Conservation (phyloP, 2,888 invertebrate species). For the Callyntrura sp. region DNA sequence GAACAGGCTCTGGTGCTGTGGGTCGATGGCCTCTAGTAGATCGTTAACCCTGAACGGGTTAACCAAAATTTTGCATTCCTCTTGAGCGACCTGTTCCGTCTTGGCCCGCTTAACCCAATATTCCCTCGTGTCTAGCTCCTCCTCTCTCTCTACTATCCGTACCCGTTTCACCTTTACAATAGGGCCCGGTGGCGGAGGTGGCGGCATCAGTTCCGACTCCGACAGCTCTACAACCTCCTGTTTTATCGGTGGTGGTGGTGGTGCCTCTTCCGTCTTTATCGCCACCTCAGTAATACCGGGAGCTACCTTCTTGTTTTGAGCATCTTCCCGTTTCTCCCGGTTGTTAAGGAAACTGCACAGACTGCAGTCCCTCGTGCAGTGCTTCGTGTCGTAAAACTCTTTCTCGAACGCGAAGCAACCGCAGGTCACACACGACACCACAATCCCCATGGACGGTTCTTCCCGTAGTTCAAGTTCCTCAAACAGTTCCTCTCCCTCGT, state of each 20-base stretch:
- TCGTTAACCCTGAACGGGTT: constrained; percentile 89
- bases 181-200: too few species aligned
- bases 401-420: constrained; percentile 93
- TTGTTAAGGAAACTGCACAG: too few species aligned
- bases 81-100: too few species aligned
- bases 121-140: neutral
- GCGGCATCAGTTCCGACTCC: too few species aligned
- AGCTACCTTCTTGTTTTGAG: constrained; percentile 7
- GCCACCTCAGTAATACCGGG: neutral
- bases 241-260: too few species aligned
- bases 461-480: too few species aligned
- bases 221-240: too few species aligned
- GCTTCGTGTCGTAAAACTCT: constrained; percentile 93
- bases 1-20: constrained; percentile 94
- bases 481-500: too few species aligned
- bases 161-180: too few species aligned
- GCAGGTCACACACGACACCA: constrained; percentile 93
- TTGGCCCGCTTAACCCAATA: too few species aligned
- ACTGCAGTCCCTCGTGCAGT: constrained; percentile 84
- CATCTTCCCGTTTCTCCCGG: constrained; percentile 27
- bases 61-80: too few species aligned
- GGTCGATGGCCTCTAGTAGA: constrained; percentile 97
- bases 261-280: constrained; percentile 41
- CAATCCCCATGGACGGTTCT: constrained; percentile 89
- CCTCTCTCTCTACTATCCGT: neutral